Percentiles rank a stretch among this genome's conserved stretches.
These are phyloP conservation scores for Saccostrea cuccullata DNA, from an alignment of 1,140 invertebrate genomes.

Conservation along the genomic window DNA sequence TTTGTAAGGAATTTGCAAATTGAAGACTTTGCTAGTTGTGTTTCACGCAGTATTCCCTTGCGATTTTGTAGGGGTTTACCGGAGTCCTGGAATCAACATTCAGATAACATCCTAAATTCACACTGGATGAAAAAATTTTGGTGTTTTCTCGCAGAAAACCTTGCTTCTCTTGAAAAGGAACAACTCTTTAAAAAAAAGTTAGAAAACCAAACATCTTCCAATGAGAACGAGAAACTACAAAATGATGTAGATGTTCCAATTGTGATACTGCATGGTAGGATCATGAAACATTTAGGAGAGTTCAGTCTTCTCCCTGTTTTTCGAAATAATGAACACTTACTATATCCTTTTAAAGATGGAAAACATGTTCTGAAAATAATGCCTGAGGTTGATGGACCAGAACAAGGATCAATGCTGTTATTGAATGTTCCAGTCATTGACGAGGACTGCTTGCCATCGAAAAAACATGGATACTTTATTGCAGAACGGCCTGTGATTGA, in stretches of 20 bases:
- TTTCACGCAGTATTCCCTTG: neutral
- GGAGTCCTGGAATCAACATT: neutral
- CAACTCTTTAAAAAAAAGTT: neutral
- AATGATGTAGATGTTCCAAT: neutral
- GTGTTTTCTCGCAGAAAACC: neutral
- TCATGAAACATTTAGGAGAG: neutral
- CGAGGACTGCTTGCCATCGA: neutral
- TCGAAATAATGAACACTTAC: neutral
- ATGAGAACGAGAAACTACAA: neutral
- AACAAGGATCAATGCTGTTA: neutral
- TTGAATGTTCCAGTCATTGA: neutral
- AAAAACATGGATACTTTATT: neutral
- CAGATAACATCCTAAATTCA: neutral
- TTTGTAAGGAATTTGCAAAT: neutral
- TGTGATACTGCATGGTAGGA: neutral
- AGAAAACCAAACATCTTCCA: too few relatives aligned
- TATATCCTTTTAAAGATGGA: neutral
- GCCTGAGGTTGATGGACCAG: neutral
- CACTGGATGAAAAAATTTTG: neutral
- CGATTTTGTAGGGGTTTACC: too few relatives aligned
- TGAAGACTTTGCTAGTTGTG: neutral
- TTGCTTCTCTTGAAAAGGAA: neutral
- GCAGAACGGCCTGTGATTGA: too few relatives aligned
- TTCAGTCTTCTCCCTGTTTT: neutral
- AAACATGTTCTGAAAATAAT: neutral